These are phyloP conservation scores for Megamerina dolium DNA, from an alignment of 2,888 invertebrate species.

Conservation along the genomic window DNA sequence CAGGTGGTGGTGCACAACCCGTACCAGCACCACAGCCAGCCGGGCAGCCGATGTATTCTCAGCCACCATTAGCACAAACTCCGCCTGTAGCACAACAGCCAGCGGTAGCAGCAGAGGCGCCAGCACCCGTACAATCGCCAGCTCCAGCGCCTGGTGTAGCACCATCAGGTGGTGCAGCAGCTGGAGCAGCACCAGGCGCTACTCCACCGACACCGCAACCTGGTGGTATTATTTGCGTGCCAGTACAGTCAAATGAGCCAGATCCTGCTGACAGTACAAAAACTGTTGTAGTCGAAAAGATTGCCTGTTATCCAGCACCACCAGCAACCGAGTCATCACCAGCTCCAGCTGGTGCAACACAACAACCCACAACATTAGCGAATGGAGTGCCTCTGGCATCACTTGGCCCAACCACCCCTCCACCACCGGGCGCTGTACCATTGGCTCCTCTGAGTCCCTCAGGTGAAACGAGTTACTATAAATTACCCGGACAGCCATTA, in stretches of 20 bases:
- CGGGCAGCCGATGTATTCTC: not conserved
- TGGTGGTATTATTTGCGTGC: conserved; percentile 41
- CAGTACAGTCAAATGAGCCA: conserved; percentile 40
- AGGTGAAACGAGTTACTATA: conserved; percentile 32
- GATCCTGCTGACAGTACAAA: conserved; percentile 43
- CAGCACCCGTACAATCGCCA: conserved; percentile 4
- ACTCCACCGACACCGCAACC: conserved; percentile 23
- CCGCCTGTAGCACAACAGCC: conserved; percentile 1
- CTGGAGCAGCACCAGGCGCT: conserved; percentile 15
- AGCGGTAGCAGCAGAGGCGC: not conserved
- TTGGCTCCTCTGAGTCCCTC: conserved; percentile 26
- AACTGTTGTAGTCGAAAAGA: conserved; percentile 40
- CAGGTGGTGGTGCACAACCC: conserved; percentile 20
- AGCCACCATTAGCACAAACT: not conserved
- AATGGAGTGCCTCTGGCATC: not conserved
- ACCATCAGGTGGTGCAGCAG: conserved; percentile 11
- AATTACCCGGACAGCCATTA: conserved; percentile 31
- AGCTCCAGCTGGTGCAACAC: conserved; percentile 4
- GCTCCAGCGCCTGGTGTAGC: conserved; percentile 7
- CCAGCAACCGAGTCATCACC: conserved; percentile 26
- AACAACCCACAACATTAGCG: conserved; percentile 3
- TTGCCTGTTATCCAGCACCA: conserved; percentile 44
- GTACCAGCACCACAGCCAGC: conserved; percentile 3
- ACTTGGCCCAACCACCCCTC: conserved; percentile 13
- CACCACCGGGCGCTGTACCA: conserved; percentile 28